These are phyloP conservation scores for Recurvirostra avosetta DNA, from an alignment of 2,113 vertebrate species.

Conservation along the genomic window DNA sequence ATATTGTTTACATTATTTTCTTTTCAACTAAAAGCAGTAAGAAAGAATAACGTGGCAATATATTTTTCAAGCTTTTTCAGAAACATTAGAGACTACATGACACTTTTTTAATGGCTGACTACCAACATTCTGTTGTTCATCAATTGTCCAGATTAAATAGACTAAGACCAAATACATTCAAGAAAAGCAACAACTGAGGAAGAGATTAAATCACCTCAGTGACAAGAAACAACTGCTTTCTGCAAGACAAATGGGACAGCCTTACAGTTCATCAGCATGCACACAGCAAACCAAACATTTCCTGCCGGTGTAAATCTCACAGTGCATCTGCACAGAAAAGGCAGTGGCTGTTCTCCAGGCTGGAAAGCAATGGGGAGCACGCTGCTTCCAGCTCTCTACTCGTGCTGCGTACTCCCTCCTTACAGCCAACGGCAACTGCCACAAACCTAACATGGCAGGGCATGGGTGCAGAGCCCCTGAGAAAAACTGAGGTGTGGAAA, in stretches of 20 bases:
- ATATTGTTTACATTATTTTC: not conserved
- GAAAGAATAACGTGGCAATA: not conserved
- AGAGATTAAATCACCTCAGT: not conserved
- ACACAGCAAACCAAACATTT: not conserved
- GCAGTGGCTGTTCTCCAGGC: not conserved
- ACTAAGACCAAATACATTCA: not conserved
- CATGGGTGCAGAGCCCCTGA: fast-evolving
- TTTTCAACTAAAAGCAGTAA: not conserved
- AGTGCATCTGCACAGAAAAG: not conserved
- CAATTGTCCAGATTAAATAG: not conserved
- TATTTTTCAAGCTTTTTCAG: not conserved
- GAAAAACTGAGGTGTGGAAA: not conserved
- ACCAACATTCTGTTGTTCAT: not conserved
- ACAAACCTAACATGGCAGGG: not conserved
- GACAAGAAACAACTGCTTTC: not conserved
- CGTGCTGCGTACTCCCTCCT: not conserved
- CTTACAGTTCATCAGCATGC: not conserved
- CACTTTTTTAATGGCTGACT: not conserved
- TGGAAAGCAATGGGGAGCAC: not conserved
- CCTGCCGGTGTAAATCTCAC: not conserved
- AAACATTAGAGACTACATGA: not conserved
- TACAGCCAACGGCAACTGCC: not conserved
- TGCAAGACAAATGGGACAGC: not conserved
- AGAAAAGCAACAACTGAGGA: not conserved
- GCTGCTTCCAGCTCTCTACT: not conserved